Evolutionary conservation across 2,113 vertebrate species (phyloP).

Genomic region (Heteronetta atricapilla): DNA sequence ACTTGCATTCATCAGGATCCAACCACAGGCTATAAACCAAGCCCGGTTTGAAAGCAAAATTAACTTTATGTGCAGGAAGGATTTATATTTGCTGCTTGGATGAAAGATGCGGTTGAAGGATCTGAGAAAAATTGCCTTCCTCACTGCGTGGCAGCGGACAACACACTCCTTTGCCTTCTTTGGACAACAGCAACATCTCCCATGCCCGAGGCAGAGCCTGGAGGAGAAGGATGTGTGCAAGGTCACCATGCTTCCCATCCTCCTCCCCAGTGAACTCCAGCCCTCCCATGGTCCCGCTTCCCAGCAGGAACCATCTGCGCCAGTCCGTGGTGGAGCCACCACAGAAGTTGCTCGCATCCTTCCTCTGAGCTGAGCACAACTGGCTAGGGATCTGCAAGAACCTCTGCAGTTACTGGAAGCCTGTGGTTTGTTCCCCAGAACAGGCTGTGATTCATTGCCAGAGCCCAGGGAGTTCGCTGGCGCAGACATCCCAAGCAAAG

Average conservation of each 20-base stretch:
- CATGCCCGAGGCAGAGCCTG: neutral
- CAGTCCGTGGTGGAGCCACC: accelerated
- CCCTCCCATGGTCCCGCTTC: neutral
- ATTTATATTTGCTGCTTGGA: neutral
- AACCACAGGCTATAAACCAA: neutral
- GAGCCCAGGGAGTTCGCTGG: neutral
- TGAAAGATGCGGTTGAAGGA: neutral
- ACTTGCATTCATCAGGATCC: neutral
- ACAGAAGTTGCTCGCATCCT: neutral
- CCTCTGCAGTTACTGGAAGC: neutral
- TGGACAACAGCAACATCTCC: neutral
- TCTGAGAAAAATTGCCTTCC: neutral
- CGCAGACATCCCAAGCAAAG: neutral
- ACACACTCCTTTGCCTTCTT: neutral
- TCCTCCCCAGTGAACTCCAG: neutral
- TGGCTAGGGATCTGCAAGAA: neutral
- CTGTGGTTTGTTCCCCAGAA: neutral
- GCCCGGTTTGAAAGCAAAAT: neutral
- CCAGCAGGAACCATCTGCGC: neutral
- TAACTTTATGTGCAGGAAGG: neutral
- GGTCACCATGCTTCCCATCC: neutral
- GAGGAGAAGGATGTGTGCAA: neutral
- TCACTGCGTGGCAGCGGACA: accelerated
- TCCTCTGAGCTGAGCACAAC: neutral
- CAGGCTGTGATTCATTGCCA: neutral